Evolutionary conservation across 2,888 invertebrate species (phyloP), one percentile per base, ranked within the genome.

Genomic region (Nomada hirtipes): DNA sequence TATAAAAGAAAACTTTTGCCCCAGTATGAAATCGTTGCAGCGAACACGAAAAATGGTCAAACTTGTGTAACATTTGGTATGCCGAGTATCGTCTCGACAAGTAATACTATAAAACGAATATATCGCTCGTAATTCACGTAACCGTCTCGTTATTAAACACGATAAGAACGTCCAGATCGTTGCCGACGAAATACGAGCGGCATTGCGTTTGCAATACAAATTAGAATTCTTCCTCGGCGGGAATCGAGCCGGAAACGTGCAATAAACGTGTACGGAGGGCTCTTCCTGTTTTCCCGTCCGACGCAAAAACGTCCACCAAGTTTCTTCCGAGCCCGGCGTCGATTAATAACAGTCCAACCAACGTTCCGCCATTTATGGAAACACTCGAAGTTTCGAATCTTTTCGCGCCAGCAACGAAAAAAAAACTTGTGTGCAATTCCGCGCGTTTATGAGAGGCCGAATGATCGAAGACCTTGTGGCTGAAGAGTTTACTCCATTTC

Each of bases 201-300:
- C 47, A 20, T 53, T 7, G 20, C 50, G 26, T n/a, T 59, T 50
- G 59, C 60, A 57, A 75, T 61, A 77, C 67, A 76, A 82, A 76
- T 84, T 83, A 76, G 77, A 67, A 83, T 77, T 76, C 64, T 85
- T 83, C 60, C 68, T 50, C 61, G 67, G 3, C 61, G 59, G 44
- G 60, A 85, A 85, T 80, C 81, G 55, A 81, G 85, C 79, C 82
- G 83, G 64, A 85, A 83, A 78, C 71, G 73, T 79, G 72, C 75
- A 86, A 84, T 86, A 82, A 86, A 86, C 71, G 74, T 52, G 59
- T 36, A 65, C 65, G 26, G 42, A 64, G 55, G 57, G 18, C 60
- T 60, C 36, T 47, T 75, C 13, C 72, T 42, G 50, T 57, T 63
- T 74, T 53, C 50, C 67, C 44, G 42, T 1, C 11, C n/a, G 20